phyloP scores from a whole-genome alignment of 2,888 invertebrate genomes.

The Osmoderma eremita region DNA sequence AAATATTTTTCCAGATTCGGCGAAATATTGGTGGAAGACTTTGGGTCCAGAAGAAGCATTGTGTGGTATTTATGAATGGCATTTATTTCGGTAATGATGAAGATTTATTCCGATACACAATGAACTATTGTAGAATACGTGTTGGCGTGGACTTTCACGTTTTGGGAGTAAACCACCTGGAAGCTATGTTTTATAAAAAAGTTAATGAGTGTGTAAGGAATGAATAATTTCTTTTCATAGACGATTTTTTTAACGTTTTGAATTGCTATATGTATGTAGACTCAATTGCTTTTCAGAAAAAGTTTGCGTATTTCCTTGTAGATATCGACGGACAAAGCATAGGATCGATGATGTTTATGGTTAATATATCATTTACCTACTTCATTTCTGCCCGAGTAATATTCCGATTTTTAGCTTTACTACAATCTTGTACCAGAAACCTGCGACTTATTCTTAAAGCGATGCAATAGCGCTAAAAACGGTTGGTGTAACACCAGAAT shows the following conservation, averaged over 20 bases:
- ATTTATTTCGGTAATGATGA: slow-evolving; percentile 67
- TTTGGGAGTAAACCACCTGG: slow-evolving; percentile 63
- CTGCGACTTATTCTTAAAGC: slow-evolving; percentile 69
- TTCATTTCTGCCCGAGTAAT: too few relatives aligned
- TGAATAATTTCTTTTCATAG: too few relatives aligned
- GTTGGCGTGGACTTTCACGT: slow-evolving; percentile 64
- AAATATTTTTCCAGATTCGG: slow-evolving; percentile 48
- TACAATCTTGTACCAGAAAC: slow-evolving; percentile 69
- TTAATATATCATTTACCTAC: slow-evolving; percentile 58
- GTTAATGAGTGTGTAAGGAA: slow-evolving; percentile 53
- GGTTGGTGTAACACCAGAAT: slow-evolving; percentile 70
- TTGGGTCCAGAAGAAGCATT: slow-evolving; percentile 64
- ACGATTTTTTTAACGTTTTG: too few relatives aligned
- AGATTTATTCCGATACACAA: slow-evolving; percentile 64
- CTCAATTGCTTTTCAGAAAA: slow-evolving; percentile 65
- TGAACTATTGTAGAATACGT: slow-evolving; percentile 64
- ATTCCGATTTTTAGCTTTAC: slow-evolving; percentile 65
- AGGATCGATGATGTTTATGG: slow-evolving; percentile 71
- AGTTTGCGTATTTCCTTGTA: slow-evolving; percentile 68
- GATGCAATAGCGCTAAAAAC: slow-evolving; percentile 64
- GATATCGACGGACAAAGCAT: slow-evolving; percentile 62
- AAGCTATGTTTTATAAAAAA: slow-evolving; percentile 62
- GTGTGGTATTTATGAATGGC: slow-evolving; percentile 66
- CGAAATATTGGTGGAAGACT: slow-evolving; percentile 63
- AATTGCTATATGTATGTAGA: too few relatives aligned